A percentile compares a stretch with the other conserved stretches of the same genome.
Evolutionary conservation across 2,797 vertebrate species (phyloP).

Genomic region (Xenentodon cancila): DNA sequence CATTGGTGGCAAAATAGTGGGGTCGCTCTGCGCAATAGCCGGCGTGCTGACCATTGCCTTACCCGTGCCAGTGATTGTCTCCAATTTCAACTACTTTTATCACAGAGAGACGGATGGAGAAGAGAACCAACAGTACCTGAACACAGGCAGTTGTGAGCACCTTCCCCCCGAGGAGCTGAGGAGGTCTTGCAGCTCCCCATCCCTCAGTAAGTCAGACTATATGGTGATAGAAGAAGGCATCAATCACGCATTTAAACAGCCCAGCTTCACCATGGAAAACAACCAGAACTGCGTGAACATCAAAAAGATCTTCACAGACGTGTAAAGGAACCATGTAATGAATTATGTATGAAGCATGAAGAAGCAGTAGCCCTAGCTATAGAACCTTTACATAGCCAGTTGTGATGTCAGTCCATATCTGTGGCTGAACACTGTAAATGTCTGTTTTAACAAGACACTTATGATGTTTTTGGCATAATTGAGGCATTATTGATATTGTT

Average conservation of each 20-base stretch:
- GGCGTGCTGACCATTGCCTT: constrained; percentile 97
- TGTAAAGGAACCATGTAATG: constrained; percentile 75
- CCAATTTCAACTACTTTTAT: constrained; percentile 99
- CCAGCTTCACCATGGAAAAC: constrained; percentile 88
- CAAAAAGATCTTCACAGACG: constrained; percentile 97
- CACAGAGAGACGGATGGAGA: constrained; percentile 98
- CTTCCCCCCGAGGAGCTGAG: constrained; percentile 89
- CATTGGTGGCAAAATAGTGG: constrained; percentile 97
- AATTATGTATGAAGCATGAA: constrained; percentile 43
- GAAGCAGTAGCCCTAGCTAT: constrained; percentile 23
- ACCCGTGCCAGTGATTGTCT: constrained; percentile 97
- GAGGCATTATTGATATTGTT: too few species aligned
- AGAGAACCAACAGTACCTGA: constrained; percentile 92
- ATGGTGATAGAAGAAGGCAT: constrained; percentile 94
- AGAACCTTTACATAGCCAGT: constrained; percentile 50
- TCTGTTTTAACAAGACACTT: constrained; percentile 52
- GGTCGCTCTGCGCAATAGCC: constrained; percentile 95
- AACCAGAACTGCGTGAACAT: constrained; percentile 96
- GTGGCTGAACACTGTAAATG: constrained; percentile 52
- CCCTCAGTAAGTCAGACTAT: constrained; percentile 94
- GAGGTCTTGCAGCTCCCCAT: constrained; percentile 91
- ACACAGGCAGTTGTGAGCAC: constrained; percentile 91
- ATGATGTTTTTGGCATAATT: background rate
- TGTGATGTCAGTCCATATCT: constrained; percentile 70
- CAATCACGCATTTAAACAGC: constrained; percentile 88